Percentiles rank a stretch among this genome's conserved stretches.
phyloP scores from a whole-genome alignment of 2,888 invertebrate genomes.

The Tridacna crocea region DNA sequence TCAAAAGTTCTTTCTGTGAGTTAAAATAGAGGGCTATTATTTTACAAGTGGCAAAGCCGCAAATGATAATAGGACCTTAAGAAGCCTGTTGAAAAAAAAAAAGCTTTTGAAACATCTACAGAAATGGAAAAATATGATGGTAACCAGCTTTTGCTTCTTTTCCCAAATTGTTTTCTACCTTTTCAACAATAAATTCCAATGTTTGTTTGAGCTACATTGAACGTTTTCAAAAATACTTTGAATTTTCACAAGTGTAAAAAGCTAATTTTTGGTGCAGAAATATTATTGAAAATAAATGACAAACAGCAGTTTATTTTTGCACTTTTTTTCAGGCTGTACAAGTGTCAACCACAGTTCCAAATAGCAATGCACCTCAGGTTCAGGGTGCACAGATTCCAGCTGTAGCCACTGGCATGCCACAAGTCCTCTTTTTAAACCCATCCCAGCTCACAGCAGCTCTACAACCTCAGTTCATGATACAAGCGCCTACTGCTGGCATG shows the following conservation, averaged over 20 bases:
- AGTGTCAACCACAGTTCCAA: conserved; percentile 7
- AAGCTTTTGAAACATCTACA: no score
- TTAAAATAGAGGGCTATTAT: no score
- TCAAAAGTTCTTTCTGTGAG: no score
- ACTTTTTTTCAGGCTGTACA: neutral
- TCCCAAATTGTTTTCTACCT: neutral
- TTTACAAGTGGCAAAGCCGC: no score
- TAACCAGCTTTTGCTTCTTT: neutral
- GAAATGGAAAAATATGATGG: no score
- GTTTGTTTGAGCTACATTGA: no score
- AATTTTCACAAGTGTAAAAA: no score
- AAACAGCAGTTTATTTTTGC: neutral
- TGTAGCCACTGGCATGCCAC: conserved; percentile 65
- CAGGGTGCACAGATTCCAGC: conserved; percentile 56
- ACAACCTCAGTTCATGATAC: conserved; percentile 75
- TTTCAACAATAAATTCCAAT: no score
- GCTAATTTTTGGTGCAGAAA: no score
- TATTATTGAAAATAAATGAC: neutral
- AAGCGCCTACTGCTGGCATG: conserved; percentile 54
- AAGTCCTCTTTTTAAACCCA: conserved; percentile 75
- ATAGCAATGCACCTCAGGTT: conserved; percentile 13
- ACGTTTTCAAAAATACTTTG: no score
- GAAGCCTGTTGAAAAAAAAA: no score
- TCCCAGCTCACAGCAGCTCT: conserved; percentile 69
- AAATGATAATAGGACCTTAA: no score